These are phyloP conservation scores for Octodon degus DNA, from an alignment of 2,113 vertebrate species.

Conservation along the genomic window DNA sequence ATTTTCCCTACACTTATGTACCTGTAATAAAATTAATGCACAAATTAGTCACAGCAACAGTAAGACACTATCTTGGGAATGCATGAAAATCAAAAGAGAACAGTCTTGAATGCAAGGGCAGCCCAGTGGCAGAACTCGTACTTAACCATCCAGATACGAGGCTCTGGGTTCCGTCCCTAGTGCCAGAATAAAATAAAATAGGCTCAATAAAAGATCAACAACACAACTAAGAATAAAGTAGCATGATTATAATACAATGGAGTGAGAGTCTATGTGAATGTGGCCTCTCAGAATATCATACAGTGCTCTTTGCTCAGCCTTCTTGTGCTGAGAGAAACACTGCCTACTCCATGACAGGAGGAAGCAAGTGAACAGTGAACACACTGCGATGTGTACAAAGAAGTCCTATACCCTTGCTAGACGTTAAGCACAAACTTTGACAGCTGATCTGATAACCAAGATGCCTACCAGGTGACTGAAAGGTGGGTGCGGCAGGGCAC, in stretches of 20 bases:
- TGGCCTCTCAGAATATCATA: neutral
- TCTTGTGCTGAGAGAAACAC: neutral
- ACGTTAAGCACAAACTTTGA: too few species aligned
- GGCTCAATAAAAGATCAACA: neutral
- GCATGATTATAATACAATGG: neutral
- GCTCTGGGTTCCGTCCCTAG: neutral
- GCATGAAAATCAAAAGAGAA: neutral
- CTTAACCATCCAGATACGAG: neutral
- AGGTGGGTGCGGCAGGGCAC: too few species aligned
- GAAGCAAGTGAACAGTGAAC: fast-evolving
- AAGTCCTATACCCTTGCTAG: too few species aligned
- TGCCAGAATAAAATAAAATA: neutral
- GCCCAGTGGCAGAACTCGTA: neutral
- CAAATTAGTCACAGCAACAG: neutral
- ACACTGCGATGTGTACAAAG: neutral
- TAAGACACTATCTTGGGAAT: neutral
- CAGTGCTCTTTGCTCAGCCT: neutral
- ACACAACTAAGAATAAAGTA: neutral
- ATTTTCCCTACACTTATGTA: neutral
- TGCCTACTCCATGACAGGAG: neutral
- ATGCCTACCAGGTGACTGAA: neutral
- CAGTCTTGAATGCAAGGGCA: neutral
- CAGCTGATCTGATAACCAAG: neutral
- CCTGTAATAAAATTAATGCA: neutral
- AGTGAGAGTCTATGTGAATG: neutral